Conservation (phyloP, 2,888 invertebrate species). For the Lymantria dispar region DNA sequence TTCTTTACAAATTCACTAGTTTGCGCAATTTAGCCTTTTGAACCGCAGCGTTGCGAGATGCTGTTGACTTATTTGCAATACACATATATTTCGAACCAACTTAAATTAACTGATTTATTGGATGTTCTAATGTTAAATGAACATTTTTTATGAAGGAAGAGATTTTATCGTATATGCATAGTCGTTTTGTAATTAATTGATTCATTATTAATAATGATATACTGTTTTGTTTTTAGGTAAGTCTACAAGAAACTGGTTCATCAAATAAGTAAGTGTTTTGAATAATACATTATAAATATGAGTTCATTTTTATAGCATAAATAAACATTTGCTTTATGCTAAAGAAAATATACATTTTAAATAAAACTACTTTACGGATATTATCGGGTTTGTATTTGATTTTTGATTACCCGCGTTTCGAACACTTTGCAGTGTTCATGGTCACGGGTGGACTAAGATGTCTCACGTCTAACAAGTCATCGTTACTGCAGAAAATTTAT, state of each 20-base stretch:
- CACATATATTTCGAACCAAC: not conserved
- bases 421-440: too few relatives aligned
- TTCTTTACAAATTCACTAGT: not conserved
- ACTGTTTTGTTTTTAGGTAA: constrained; percentile 4
- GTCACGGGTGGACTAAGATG: too few relatives aligned
- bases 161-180: not conserved
- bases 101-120: not conserved
- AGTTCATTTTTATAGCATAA: too few relatives aligned
- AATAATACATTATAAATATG: not conserved
- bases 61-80: constrained; percentile 14
- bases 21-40: constrained; percentile 14
- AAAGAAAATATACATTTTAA: too few relatives aligned
- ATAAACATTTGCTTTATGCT: too few relatives aligned
- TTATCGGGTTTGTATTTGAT: too few relatives aligned
- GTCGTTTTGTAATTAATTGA: not conserved
- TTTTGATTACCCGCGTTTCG: too few relatives aligned
- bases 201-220: constrained; percentile 1
- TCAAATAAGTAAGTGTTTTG: constrained; percentile 1
- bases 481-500: too few relatives aligned
- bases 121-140: not conserved
- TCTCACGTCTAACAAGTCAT: too few relatives aligned
- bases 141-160: not conserved
- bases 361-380: too few relatives aligned
- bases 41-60: constrained; percentile 11
- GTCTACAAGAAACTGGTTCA: constrained; percentile 1